phyloP scores from a whole-genome alignment of 2,888 invertebrate genomes.

The Pyrochroa serraticornis region DNA sequence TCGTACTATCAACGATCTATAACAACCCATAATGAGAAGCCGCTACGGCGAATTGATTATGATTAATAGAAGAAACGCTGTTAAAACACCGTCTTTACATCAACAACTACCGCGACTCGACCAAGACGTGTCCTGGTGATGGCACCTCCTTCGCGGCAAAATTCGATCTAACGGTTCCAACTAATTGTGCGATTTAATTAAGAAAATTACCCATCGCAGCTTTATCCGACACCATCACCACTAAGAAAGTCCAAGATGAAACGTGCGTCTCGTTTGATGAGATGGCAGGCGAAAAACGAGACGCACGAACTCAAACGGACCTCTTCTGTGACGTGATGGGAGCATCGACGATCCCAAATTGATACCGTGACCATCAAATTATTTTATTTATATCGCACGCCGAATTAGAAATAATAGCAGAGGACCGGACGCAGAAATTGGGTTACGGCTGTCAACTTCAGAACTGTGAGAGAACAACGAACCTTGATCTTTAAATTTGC shows the following conservation, averaged over 20 bases:
- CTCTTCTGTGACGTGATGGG: conserved; percentile 54
- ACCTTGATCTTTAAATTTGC: too few relatives aligned
- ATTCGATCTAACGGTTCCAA: conserved; percentile 9
- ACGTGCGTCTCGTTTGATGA: conserved; percentile 21
- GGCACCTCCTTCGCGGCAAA: conserved; percentile 11
- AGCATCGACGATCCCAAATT: conserved; percentile 55
- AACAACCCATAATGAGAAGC: conserved; percentile 58
- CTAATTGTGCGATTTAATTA: not conserved
- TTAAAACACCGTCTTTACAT: conserved; percentile 31
- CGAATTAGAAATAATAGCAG: too few relatives aligned
- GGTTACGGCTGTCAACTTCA: too few relatives aligned
- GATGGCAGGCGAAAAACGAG: not conserved
- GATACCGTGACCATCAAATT: conserved; percentile 56
- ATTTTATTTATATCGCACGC: conserved; percentile 17
- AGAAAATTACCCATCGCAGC: not conserved
- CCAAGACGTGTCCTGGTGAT: not conserved
- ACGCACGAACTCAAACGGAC: conserved; percentile 27
- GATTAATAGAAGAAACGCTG: conserved; percentile 49
- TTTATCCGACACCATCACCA: conserved; percentile 2
- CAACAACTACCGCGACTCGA: conserved; percentile 6
- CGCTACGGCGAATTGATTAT: conserved; percentile 56
- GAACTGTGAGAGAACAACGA: too few relatives aligned
- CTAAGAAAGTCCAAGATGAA: conserved; percentile 1
- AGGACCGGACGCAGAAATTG: too few relatives aligned
- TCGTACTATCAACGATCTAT: conserved; percentile 55